Evolutionary conservation across 1,140 invertebrate genomes (phyloP).

Genomic region (Atopsyche davidsoni): DNA sequence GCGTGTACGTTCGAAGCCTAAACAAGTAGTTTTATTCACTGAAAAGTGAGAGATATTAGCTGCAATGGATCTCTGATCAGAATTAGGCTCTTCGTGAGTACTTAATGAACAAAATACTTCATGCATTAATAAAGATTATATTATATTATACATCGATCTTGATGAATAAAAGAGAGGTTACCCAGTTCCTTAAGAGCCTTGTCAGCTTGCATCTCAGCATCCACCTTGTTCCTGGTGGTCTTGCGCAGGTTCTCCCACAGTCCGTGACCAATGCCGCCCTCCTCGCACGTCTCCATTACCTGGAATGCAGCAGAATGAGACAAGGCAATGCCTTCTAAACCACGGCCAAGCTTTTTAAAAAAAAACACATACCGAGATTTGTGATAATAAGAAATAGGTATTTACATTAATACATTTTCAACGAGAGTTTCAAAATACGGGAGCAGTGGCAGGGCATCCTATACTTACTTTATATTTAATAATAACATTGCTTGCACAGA

Average conservation of each 20-base stretch:
- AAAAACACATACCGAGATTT: no score
- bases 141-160: not conserved
- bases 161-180: conserved; percentile 5
- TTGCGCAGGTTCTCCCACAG: conserved; percentile 23
- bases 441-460: no score
- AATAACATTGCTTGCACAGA: no score
- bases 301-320: conserved; percentile 5
- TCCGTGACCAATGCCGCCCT: conserved; percentile 13
- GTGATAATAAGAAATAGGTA: not conserved
- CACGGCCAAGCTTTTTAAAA: conserved; percentile 2
- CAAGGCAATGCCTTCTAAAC: not conserved
- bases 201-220: conserved; percentile 15
- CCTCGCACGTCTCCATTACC: conserved; percentile 24
- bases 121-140: not conserved
- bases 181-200: conserved; percentile 21
- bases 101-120: not conserved
- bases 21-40: no score
- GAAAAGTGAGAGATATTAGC: no score
- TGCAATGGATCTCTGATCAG: no score
- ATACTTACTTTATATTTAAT: no score
- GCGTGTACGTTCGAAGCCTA: no score
- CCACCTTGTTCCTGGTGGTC: conserved; percentile 7
- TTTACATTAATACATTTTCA: conserved; percentile 1
- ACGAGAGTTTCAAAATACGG: no score
- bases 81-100: no score